Evolutionary conservation across 1,140 invertebrate species (phyloP).

Genomic region (Eumeta japonica): DNA sequence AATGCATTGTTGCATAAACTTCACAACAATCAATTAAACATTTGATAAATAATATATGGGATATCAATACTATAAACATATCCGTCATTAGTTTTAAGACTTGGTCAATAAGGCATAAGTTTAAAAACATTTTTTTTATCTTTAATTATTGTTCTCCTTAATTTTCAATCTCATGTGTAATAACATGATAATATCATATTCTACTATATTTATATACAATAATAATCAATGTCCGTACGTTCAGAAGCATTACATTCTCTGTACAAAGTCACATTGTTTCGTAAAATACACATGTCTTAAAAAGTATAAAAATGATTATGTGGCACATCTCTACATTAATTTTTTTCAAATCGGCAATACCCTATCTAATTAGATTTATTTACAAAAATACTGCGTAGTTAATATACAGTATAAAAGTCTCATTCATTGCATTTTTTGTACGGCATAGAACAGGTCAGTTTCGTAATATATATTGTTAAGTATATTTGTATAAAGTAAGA

Average conservation of each 20-base stretch:
- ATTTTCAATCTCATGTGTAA: constrained; percentile 44
- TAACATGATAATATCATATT: constrained; percentile 37
- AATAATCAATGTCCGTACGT: constrained; percentile 41
- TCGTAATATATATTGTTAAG: too few relatives aligned
- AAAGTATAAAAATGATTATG: constrained; percentile 33
- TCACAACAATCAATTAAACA: constrained; percentile 53
- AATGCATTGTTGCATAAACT: constrained; percentile 42
- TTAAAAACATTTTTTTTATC: constrained; percentile 51
- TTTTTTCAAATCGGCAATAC: constrained; percentile 25
- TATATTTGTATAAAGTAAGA: too few relatives aligned
- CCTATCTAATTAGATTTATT: constrained; percentile 41
- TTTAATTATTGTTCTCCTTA: constrained; percentile 58
- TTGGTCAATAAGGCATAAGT: constrained; percentile 58
- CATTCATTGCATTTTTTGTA: constrained; percentile 2
- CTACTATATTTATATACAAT: too few relatives aligned
- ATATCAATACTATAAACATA: constrained; percentile 43
- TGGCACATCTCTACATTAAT: constrained; percentile 26
- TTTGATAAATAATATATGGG: constrained; percentile 36
- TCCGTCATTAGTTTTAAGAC: constrained; percentile 55
- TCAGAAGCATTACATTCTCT: not conserved
- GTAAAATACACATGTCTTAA: constrained; percentile 12
- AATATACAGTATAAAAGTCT: constrained; percentile 16
- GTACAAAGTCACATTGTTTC: not conserved
- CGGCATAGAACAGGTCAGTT: too few relatives aligned
- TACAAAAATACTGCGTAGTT: constrained; percentile 29